These are phyloP conservation scores for Achatina immaculata DNA, from an alignment of 1,140 invertebrate species.

Conservation along the genomic window DNA sequence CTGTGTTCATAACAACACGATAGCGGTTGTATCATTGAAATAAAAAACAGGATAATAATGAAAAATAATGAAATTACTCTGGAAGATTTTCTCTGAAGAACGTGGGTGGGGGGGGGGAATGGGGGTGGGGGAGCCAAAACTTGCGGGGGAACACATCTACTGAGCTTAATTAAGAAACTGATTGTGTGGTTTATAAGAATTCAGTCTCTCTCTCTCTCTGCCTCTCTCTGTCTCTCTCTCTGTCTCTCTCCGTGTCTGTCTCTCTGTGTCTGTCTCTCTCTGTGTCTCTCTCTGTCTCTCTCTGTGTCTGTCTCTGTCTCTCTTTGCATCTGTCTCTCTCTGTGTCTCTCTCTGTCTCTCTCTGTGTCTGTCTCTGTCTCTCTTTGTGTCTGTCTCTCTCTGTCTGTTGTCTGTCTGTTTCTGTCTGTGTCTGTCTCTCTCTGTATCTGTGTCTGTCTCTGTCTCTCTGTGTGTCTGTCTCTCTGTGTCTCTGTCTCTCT, in stretches of 20 bases:
- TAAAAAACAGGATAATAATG: too few species aligned
- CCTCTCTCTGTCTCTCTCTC: conserved; percentile 23
- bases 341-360: conserved; percentile 23
- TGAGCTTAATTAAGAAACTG: too few species aligned
- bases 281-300: conserved; percentile 9
- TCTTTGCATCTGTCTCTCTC: conserved; percentile 2
- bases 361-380: background rate
- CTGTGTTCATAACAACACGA: too few species aligned
- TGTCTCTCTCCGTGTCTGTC: background rate
- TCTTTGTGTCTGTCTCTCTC: background rate
- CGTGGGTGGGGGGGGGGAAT: too few species aligned
- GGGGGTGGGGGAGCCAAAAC: too few species aligned
- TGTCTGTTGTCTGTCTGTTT: background rate
- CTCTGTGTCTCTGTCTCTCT: background rate
- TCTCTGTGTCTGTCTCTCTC: conserved; percentile 28
- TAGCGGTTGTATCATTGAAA: too few species aligned
- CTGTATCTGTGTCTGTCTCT: conserved; percentile 7
- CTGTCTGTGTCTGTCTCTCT: too few species aligned
- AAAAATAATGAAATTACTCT: too few species aligned
- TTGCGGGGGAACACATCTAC: too few species aligned
- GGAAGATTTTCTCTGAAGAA: too few species aligned
- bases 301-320: too few species aligned
- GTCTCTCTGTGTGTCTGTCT: conserved; percentile 16
- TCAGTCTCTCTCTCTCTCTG: background rate
- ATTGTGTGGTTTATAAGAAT: too few species aligned